Base-by-base conservation (phyloP, 2,888 invertebrate genomes). In the Drosophila pullipes region DNA sequence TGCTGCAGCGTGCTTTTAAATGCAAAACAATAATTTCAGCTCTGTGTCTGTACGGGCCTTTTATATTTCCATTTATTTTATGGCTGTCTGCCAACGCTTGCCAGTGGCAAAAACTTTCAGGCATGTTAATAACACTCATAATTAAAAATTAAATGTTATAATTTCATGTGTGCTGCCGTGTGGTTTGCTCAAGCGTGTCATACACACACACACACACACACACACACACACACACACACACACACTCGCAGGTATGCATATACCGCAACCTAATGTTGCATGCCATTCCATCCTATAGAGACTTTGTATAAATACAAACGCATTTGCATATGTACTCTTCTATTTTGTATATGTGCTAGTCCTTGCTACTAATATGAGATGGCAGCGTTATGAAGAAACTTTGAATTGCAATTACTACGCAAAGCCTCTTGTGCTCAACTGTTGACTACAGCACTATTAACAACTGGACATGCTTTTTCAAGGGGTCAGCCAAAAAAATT, bases 81-180 rank as follows among this genome's bases (percentile, higher is more conserved):
- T 72, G 69, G 74, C 81, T 79, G 84, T 83, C 64, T 67, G 77
- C 60, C 74, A 63, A 55, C 68, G 72, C 44, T 55, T 74, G 83
- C 69, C 70, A 76, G 70, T 47, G 80, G 82, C 69, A 69, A 76
- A 84, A 86, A 86, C 72, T 89, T 89, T 67, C 78, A 70, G 80
- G 76, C 76, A 84, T 85, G 80, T 89, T 85, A 89, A 85, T 86
- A 86, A 78, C 81, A 75, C 82, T 84, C 85, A 86, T 89, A 86
- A 86, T 89, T 86, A 89, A 89, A 89, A 82, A 89, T 87, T 82
- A 82, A 86, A 89, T 87, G 81, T 73, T 76, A 75, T 86, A 82
- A 89, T 89, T 84, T 82, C 74, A 68, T 86, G 75, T 86, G 89
- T 76, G 86, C 74, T 72, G 77, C 76, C 65, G 69, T 85, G 84